Conservation (phyloP, 92 coral and sea anemone species). For the Bergia puertoricense region DNA sequence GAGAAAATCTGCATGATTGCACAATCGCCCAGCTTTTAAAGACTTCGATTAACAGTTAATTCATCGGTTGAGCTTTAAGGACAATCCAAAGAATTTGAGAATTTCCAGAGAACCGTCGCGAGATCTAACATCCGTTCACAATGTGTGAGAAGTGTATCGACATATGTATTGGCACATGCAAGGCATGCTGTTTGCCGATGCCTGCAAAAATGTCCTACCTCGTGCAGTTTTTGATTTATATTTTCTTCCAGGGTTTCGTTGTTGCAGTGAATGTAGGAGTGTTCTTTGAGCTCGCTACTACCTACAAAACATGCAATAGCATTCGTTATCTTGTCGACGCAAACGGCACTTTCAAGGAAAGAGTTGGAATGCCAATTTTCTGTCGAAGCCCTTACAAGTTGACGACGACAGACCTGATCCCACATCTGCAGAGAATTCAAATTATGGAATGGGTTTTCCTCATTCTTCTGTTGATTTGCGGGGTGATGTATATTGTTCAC, state of each 20-base stretch:
- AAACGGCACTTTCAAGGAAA: constrained; percentile 46
- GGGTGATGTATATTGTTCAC: constrained; percentile 69
- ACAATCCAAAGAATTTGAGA: not conserved
- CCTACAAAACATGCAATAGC: constrained; percentile 59
- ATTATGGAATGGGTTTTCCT: constrained; percentile 74
- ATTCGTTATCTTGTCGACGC: constrained; percentile 50
- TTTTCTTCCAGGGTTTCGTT: constrained; percentile 76
- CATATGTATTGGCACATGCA: constrained; percentile 57
- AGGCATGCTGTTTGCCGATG: constrained; percentile 63
- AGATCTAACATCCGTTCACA: constrained; percentile 57
- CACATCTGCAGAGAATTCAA: constrained; percentile 58
- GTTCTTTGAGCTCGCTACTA: constrained; percentile 67
- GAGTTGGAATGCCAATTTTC: constrained; percentile 35
- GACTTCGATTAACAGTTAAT: constrained; percentile 4
- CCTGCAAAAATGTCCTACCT: constrained; percentile 62
- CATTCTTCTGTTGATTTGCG: constrained; percentile 65
- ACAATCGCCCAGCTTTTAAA: not conserved
- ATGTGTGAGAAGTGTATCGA: constrained; percentile 64
- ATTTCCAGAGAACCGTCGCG: not conserved
- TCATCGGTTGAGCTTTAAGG: not conserved
- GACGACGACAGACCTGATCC: constrained; percentile 45
- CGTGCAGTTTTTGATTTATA: constrained; percentile 72
- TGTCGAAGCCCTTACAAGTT: constrained; percentile 55
- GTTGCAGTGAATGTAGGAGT: constrained; percentile 75
- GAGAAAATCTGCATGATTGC: not conserved